Conservation (phyloP, 2,113 vertebrate species). For the Ailuropoda melanoleuca region DNA sequence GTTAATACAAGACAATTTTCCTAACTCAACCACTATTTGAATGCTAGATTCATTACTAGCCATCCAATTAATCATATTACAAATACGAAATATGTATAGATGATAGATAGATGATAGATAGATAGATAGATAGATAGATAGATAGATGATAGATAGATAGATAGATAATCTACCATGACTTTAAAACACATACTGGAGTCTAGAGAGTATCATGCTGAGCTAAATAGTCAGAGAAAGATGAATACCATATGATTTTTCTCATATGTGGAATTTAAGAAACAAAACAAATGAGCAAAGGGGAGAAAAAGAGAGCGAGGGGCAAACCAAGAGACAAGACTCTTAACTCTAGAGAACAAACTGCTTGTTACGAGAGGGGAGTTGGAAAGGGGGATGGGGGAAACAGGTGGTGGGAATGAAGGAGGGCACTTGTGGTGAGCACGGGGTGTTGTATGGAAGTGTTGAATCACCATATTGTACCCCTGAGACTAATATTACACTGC, state of each 20-base stretch:
- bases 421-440: neutral
- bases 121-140: neutral
- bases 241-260: neutral
- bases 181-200: neutral
- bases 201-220: neutral
- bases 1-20: neutral
- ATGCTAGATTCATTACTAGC: neutral
- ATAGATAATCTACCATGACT: neutral
- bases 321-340: neutral
- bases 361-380: neutral
- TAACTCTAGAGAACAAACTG: neutral
- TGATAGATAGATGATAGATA: neutral
- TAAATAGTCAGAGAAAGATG: neutral
- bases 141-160: neutral
- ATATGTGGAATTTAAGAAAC: neutral
- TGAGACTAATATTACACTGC: neutral
- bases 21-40: neutral
- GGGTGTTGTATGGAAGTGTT: neutral
- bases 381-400: neutral
- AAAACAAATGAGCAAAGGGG: neutral
- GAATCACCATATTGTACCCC: neutral
- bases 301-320: neutral
- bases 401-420: neutral
- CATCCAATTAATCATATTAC: neutral
- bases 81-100: neutral